These are phyloP conservation scores for Tupaia chinensis DNA, from an alignment of 2,113 vertebrate genomes.

Conservation along the genomic window DNA sequence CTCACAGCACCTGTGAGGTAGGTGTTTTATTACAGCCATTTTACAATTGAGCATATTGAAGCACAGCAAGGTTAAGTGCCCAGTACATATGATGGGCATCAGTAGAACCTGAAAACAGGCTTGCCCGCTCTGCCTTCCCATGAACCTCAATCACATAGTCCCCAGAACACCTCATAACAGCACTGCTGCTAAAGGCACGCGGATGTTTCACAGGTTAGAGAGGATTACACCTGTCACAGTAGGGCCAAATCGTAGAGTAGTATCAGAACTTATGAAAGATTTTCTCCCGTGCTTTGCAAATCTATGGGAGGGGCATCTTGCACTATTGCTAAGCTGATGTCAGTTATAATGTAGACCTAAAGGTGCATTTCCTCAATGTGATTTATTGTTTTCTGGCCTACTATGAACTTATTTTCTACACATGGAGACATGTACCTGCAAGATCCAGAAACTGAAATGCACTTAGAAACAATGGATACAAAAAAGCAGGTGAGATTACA, in stretches of 20 bases:
- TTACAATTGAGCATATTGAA: constrained; percentile 56
- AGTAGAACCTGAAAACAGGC: not conserved
- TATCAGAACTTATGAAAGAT: not conserved
- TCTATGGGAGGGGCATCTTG: not conserved
- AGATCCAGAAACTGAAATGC: constrained; percentile 43
- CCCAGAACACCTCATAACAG: not conserved
- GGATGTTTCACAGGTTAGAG: not conserved
- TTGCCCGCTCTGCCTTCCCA: not conserved
- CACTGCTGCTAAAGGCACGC: not conserved
- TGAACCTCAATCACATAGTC: not conserved
- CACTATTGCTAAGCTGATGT: constrained; percentile 40
- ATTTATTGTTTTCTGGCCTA: constrained; percentile 9
- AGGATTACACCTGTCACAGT: not conserved
- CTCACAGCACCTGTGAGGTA: constrained; percentile 78
- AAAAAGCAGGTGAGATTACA: constrained; percentile 46
- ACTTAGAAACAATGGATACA: constrained; percentile 21
- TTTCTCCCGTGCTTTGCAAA: constrained; percentile 47
- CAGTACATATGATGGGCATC: not conserved
- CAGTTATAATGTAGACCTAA: constrained; percentile 49
- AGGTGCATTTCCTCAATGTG: constrained; percentile 9
- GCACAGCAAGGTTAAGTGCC: constrained; percentile 30
- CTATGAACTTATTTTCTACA: constrained; percentile 36
- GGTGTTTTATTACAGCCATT: constrained; percentile 60
- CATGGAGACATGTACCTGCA: not conserved
- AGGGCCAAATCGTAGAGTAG: constrained; percentile 39